These are phyloP conservation scores for Hermaeophaga mercurialis DNA, from an alignment of 2,888 invertebrate genomes.

Conservation along the genomic window DNA sequence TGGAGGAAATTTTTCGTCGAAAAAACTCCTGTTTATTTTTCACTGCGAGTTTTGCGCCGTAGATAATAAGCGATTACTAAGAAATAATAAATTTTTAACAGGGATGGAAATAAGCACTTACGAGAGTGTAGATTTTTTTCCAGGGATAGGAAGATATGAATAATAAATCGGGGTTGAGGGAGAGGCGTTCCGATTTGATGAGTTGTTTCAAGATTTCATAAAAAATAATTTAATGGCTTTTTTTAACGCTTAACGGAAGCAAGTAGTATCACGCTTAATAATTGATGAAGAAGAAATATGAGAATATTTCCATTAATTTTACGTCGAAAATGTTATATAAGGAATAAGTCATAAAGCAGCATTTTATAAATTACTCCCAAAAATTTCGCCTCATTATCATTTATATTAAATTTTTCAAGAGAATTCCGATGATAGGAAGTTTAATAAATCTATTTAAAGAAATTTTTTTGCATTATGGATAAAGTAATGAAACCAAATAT, in stretches of 20 bases:
- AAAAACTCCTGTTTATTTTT: conserved; percentile 9
- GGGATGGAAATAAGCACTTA: conserved; percentile 19
- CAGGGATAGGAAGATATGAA: conserved; percentile 8
- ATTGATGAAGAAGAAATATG: conserved; percentile 4
- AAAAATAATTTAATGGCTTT: neutral
- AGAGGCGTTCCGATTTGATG: conserved; percentile 5
- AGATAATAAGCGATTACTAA: conserved; percentile 23
- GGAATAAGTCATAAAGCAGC: no score
- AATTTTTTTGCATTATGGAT: no score
- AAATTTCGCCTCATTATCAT: no score
- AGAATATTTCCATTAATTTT: no score
- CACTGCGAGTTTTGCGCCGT: neutral
- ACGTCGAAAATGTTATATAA: no score
- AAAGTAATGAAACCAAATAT: no score
- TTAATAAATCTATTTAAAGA: no score
- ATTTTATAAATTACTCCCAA: no score
- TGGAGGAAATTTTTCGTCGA: conserved; percentile 16
- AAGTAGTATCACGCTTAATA: conserved; percentile 4
- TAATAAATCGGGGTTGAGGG: conserved; percentile 1
- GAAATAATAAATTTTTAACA: conserved; percentile 25
- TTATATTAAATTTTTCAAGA: no score
- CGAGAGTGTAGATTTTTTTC: neutral
- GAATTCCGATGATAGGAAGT: no score
- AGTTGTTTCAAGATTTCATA: conserved; percentile 9
- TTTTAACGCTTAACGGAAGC: neutral